A percentile compares a stretch with the other conserved stretches of the same genome.
These are phyloP conservation scores for Chelonus insularis DNA, from an alignment of 1,140 invertebrate species.

Conservation along the genomic window DNA sequence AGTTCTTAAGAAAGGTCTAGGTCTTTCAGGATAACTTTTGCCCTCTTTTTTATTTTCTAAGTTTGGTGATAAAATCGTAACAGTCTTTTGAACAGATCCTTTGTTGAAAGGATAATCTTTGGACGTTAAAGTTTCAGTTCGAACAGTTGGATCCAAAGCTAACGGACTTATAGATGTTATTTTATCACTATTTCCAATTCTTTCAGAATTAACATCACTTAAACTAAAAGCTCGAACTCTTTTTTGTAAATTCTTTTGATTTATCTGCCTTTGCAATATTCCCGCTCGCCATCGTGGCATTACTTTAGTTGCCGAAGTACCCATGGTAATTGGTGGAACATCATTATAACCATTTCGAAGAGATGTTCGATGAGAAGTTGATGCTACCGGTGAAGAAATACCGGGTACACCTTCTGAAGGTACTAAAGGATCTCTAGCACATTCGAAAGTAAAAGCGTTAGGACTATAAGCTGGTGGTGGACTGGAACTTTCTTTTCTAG, in stretches of 20 bases:
- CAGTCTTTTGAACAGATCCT: slow-evolving; percentile 41
- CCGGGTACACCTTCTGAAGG: slow-evolving; percentile 45
- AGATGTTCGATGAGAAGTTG: slow-evolving; percentile 40
- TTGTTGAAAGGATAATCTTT: slow-evolving; percentile 30
- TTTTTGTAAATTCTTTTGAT: slow-evolving; percentile 45
- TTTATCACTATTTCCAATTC: slow-evolving; percentile 18
- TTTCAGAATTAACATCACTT: slow-evolving; percentile 49
- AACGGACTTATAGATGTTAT: slow-evolving; percentile 41
- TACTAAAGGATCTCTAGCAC: slow-evolving; percentile 47
- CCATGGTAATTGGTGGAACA: slow-evolving; percentile 22
- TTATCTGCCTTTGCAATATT: slow-evolving; percentile 51
- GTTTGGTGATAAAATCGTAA: slow-evolving; percentile 48
- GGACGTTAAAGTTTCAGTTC: slow-evolving; percentile 34
- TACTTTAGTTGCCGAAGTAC: slow-evolving; percentile 31
- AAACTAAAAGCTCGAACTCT: slow-evolving; percentile 52
- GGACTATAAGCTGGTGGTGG: slow-evolving; percentile 37
- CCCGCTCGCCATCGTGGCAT: slow-evolving; percentile 51
- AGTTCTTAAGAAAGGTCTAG: slow-evolving; percentile 10
- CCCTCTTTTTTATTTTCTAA: neutral
- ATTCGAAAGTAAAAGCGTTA: slow-evolving; percentile 42
- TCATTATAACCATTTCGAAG: slow-evolving; percentile 40
- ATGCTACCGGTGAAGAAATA: slow-evolving; percentile 41
- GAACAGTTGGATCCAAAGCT: slow-evolving; percentile 34
- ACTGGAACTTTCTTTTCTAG: slow-evolving; percentile 11
- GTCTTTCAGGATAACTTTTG: neutral